phyloP scores from a whole-genome alignment of 2,888 invertebrate species.

The Corbicula japonica region DNA sequence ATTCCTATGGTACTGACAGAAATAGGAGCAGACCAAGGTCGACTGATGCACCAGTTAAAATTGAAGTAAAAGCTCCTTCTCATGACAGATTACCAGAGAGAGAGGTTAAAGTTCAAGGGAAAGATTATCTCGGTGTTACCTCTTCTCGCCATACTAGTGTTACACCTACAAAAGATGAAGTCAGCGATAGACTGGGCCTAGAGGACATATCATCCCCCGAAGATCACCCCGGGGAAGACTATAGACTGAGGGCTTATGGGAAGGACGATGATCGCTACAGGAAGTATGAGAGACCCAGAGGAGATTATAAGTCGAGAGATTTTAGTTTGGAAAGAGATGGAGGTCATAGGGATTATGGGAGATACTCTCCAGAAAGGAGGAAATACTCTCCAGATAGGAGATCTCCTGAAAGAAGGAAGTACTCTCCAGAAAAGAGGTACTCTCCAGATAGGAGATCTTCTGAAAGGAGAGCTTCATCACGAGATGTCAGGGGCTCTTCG shows the following conservation, averaged over 20 bases:
- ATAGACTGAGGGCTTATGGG: constrained; percentile 23
- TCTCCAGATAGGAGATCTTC: too few relatives aligned
- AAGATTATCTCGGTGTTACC: background rate
- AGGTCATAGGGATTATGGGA: background rate
- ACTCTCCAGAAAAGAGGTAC: too few relatives aligned
- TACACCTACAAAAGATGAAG: constrained; percentile 59
- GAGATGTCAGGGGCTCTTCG: too few relatives aligned
- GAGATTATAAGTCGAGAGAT: constrained; percentile 25
- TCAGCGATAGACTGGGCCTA: constrained; percentile 52
- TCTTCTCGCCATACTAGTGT: constrained; percentile 27
- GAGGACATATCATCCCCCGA: constrained; percentile 62
- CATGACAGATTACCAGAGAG: background rate
- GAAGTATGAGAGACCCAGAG: constrained; percentile 16
- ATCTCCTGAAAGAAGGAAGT: too few relatives aligned
- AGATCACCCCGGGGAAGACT: constrained; percentile 35
- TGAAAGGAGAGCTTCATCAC: too few relatives aligned
- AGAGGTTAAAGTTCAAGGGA: constrained; percentile 2
- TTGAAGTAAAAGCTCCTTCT: too few relatives aligned
- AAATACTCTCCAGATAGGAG: too few relatives aligned
- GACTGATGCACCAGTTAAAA: background rate
- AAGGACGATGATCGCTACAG: constrained; percentile 3
- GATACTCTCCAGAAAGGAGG: constrained; percentile 15
- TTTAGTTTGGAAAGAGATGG: background rate
- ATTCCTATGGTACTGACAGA: constrained; percentile 3
- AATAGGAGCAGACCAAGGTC: constrained; percentile 18